Evolutionary conservation across 2,797 vertebrate genomes (phyloP).

Genomic region (Rallus crepitans): DNA sequence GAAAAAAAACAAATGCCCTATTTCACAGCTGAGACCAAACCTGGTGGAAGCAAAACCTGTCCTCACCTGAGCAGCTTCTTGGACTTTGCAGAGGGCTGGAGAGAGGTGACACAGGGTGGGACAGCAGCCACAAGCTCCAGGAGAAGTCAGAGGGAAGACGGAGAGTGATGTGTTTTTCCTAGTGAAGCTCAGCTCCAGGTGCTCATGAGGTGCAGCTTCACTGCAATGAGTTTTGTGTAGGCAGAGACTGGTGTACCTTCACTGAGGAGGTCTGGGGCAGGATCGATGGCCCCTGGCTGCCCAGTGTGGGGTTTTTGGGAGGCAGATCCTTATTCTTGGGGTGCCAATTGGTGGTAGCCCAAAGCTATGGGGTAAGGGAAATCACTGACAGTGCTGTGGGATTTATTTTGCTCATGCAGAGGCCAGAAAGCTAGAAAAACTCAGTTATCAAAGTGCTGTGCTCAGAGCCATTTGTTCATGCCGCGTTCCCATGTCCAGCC

Average conservation of each 20-base stretch:
- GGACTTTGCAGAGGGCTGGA: background rate
- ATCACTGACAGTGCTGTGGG: background rate
- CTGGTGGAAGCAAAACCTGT: background rate
- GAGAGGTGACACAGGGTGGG: background rate
- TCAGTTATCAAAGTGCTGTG: slow-evolving; percentile 28
- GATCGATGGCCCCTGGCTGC: background rate
- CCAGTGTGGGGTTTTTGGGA: rapidly evolving
- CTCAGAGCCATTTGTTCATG: slow-evolving; percentile 15
- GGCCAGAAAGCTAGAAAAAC: slow-evolving; percentile 37
- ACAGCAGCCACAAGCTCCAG: background rate
- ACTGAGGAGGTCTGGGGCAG: background rate
- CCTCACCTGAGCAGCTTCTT: background rate
- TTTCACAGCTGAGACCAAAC: background rate
- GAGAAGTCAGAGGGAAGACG: background rate
- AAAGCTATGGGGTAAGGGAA: background rate
- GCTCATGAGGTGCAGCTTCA: background rate
- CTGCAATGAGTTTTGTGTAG: background rate
- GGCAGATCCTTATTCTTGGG: background rate
- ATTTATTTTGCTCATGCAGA: slow-evolving; percentile 13
- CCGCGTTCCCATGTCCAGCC: slow-evolving; percentile 51
- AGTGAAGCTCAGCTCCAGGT: background rate
- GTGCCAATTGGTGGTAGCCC: background rate
- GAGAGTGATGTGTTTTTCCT: background rate
- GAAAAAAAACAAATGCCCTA: background rate
- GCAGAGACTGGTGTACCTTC: rapidly evolving